Evolutionary conservation across 2,888 invertebrate species (phyloP), one percentile per base, ranked within the genome.

Genomic region (Diarsia mendica): DNA sequence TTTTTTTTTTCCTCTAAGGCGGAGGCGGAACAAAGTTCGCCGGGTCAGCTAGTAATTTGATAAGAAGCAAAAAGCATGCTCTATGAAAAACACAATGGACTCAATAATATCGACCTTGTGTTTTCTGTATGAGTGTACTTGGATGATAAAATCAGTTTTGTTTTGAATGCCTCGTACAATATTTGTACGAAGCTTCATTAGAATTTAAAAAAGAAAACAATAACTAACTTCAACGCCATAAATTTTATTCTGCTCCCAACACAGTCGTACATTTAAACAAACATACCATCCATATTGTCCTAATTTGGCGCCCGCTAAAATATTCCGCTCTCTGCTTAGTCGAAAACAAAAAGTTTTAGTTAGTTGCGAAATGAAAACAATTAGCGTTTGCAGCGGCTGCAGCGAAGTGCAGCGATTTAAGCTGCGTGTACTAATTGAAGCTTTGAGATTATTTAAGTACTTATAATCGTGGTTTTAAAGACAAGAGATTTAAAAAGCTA

Each of bases 331-430:
- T 76, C 70, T 76, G 75, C 77, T 76, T 75, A 80, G 75, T 76
- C 60, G 44, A 77, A 75, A 83, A 79, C 77, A 87, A 86, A 85
- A 85, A 87, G 83, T 85, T 86, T 87, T 83, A 77, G 85, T 79
- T 82, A 78, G 85, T 87, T 81, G 58, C 61, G 60, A 81, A 85
- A 81, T 84, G 81, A 80, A 85, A 85, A 85, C 82, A 85, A 87
- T 87, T 87, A 87, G 82, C 76, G 75, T 80, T 80, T 79, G 84
- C 82, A 84, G 67, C 86, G 82, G 84, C 84, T 85, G 87, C 84
- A 72, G 61, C 66, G 65, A 75, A 86, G 83, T 79, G 72, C 77
- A 49, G 70, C 75, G 70, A 83, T 83, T 87, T 85, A 80, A 86
- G 75, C 76, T 75, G 68, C 39, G 46, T 66, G 67, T 64, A 39